A percentile compares a stretch with the other conserved stretches of the same genome.
Evolutionary conservation across 2,888 invertebrate species (phyloP).

Genomic region (Limenitis camilla): DNA sequence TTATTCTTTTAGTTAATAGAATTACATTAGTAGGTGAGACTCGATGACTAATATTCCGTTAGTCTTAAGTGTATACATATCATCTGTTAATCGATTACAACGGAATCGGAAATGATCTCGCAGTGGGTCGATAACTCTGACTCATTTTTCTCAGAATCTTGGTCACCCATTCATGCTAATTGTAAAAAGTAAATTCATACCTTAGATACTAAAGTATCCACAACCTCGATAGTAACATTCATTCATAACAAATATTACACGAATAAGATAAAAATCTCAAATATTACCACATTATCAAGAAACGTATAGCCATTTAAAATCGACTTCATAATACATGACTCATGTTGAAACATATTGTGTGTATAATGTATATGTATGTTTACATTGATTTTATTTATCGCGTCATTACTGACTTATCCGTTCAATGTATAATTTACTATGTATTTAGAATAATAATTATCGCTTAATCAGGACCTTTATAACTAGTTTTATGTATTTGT

Average conservation of each 20-base stretch:
- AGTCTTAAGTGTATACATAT: conserved; percentile 30
- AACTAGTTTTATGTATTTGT: not conserved
- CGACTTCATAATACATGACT: conserved; percentile 40
- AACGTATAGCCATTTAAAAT: conserved; percentile 41
- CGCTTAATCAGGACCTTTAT: not conserved
- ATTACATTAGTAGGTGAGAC: too few relatives aligned
- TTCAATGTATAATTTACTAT: not conserved
- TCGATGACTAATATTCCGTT: too few relatives aligned
- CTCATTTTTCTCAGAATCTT: conserved; percentile 34
- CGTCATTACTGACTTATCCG: conserved; percentile 34
- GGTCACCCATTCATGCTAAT: conserved; percentile 39
- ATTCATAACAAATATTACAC: conserved; percentile 57
- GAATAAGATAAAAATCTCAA: conserved; percentile 41
- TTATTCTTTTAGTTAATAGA: too few relatives aligned
- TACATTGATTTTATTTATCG: conserved; percentile 37
- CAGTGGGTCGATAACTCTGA: conserved; percentile 37
- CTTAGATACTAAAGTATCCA: conserved; percentile 32
- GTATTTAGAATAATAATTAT: not conserved
- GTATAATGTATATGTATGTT: conserved; percentile 34
- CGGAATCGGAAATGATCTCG: conserved; percentile 50
- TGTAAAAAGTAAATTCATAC: conserved; percentile 32
- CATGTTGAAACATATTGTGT: conserved; percentile 31
- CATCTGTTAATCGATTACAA: conserved; percentile 32
- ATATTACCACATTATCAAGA: conserved; percentile 34
- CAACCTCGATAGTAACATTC: conserved; percentile 42